Conservation (phyloP, 2,797 vertebrate species). For the Microhierax caerulescens region DNA sequence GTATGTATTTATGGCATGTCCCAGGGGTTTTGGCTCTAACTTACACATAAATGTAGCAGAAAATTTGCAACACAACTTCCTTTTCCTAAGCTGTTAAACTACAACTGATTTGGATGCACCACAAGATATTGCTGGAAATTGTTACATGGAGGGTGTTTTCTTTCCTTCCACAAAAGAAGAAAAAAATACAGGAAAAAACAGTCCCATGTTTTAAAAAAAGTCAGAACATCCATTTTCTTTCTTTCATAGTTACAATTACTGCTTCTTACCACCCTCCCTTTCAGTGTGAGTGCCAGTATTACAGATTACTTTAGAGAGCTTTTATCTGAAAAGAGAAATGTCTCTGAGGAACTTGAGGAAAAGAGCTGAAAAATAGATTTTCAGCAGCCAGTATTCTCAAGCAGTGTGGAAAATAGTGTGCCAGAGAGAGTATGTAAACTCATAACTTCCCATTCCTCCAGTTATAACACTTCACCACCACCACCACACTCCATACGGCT, state of each 20-base stretch:
- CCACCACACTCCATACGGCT: not conserved
- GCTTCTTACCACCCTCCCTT: not conserved
- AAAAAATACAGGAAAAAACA: not conserved
- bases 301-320: not conserved
- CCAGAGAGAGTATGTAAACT: not conserved
- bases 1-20: not conserved
- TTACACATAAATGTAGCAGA: not conserved
- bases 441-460: not conserved
- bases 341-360: not conserved
- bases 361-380: not conserved
- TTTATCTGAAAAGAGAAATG: not conserved
- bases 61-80: not conserved
- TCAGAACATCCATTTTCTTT: not conserved
- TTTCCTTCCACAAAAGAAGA: not conserved
- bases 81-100: not conserved
- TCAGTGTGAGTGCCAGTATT: not conserved
- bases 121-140: not conserved
- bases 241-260: not conserved
- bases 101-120: not conserved
- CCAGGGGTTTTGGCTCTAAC: not conserved
- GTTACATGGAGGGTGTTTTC: rapidly evolving
- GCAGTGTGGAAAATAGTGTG: not conserved
- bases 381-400: not conserved
- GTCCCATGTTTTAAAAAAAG: rapidly evolving
- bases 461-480: not conserved